Evolutionary conservation across 2,888 invertebrate genomes (phyloP), one percentile per base, ranked within the genome.

Genomic region (Luffia ferchaultella): DNA sequence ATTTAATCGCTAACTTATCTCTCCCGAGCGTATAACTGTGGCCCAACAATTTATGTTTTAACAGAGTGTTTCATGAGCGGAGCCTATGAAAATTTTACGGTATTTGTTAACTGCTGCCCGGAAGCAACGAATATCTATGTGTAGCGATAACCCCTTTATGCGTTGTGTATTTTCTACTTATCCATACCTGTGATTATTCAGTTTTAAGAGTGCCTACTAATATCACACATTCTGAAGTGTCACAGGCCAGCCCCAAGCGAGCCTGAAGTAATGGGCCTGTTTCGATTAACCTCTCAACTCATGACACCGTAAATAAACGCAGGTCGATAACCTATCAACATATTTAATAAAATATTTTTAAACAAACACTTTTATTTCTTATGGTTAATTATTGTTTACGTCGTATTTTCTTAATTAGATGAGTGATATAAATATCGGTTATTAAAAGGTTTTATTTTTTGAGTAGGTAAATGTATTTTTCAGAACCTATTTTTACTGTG

Each of bases 71-170:
- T 62, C 64, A 64, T 65, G 63, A 60, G 63, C 66, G 63, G 62
- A 61, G 64, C 64, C 70, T 71, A 70, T 69, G 68, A 70, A 68
- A 62, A 63, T 70, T 70, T 70, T 67, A 71, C 63, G 60, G 61
- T 58, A 54, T 64, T 65, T 65, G 62, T 68, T 67, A 64, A 65
- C 65, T 67, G 61, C 60, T 30, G 5, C 12, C 5, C 30, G 5
- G 30, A 12, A 30, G 30, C 12, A 30, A 30, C 30, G 30, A n/a
- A n/a, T n/a, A n/a, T n/a, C n/a, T n/a, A n/a, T n/a, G n/a, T n/a
- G n/a, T n/a, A n/a, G n/a, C n/a, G n/a, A n/a, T n/a, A n/a, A n/a
- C n/a, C n/a, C n/a, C n/a, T n/a, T n/a, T n/a, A n/a, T n/a, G n/a
- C n/a, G n/a, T n/a, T n/a, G n/a, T n/a, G n/a, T n/a, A n/a, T n/a